Base-by-base conservation (phyloP, 2,888 invertebrate genomes). In the Drosophila monieri region DNA sequence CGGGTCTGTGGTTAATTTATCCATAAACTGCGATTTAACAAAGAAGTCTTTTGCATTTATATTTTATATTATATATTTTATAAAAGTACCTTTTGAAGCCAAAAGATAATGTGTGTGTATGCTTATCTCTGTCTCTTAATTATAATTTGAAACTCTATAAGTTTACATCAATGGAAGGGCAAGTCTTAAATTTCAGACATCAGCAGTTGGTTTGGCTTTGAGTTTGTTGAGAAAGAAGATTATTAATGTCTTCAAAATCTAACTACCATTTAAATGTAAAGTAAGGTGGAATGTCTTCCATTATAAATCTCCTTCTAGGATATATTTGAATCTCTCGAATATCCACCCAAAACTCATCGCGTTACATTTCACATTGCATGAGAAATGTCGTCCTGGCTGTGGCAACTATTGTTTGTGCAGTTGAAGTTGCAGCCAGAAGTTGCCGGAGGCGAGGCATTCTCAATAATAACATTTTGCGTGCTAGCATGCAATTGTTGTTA, bases 91-190 rank as follows among this genome's bases (percentile, higher is more conserved):
- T 10, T 6, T 41, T 41, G 9, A 41, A 41, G 39, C 10, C 48
- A 62, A 74, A 84, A 70, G 68, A 54, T 61, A 85, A 66, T 76
- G 72, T 76, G 76, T 77, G 62, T 67, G 68, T 74, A 23, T 3
- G 79, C 72, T 66, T 64, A 68, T 51, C 47, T 43, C 47, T 12
- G 30, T n/a, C 30, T 81, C 77, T 85, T 85, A 85, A 85, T 87
- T 85, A 77, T 83, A 83, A 85, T 87, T 78, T 77, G 68, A 77
- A 87, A 85, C 85, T 83, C 81, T 78, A 78, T 78, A 84, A 86
- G 73, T 76, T 80, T 68, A 72, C 76, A 85, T 68, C 70, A 77
- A 83, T 67, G 59, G 41, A 49, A 18, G 25, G 5, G 6, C 12
- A 48, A 32, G n/a, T 21, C 15, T 37, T 27, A 55, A 49, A 49